Evolutionary conservation across 37 sponge, comb jelly and placozoan species (phyloP).

Genomic region (Tethya wilhelma): DNA sequence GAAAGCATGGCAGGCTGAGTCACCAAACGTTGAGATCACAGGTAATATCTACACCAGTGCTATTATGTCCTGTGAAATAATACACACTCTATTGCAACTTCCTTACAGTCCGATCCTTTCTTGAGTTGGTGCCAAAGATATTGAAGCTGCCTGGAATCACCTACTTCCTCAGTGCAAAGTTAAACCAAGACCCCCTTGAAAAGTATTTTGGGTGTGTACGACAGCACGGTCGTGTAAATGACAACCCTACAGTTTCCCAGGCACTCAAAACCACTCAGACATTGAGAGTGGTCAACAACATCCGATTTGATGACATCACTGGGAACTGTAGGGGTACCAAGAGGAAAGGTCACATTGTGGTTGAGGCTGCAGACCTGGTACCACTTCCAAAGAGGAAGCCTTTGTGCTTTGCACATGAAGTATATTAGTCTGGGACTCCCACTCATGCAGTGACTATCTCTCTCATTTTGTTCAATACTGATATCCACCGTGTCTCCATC

Average conservation of each 20-base stretch:
- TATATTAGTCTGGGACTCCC: too few species aligned
- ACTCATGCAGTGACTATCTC: too few species aligned
- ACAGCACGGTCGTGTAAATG: slow-evolving; percentile 34
- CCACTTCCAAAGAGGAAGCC: not conserved
- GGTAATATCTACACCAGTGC: not conserved
- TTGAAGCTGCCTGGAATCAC: slow-evolving; percentile 6
- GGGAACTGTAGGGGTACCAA: slow-evolving; percentile 52
- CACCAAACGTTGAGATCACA: not conserved
- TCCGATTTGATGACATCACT: slow-evolving; percentile 1
- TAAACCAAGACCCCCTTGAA: slow-evolving; percentile 44
- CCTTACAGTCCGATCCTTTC: not conserved
- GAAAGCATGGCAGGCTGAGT: not conserved
- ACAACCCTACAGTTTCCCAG: slow-evolving; percentile 42
- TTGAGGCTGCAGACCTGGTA: not conserved
- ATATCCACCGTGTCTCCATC: too few species aligned
- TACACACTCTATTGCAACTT: not conserved
- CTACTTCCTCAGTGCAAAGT: slow-evolving; percentile 13
- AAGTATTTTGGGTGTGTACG: slow-evolving; percentile 51
- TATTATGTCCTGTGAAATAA: not conserved
- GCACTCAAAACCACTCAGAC: slow-evolving; percentile 37
- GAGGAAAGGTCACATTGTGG: not conserved
- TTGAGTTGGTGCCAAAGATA: not conserved
- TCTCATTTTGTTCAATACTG: too few species aligned
- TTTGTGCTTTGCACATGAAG: too few species aligned
- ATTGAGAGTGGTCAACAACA: slow-evolving; percentile 24